Evolutionary conservation across 2,113 vertebrate genomes (phyloP), one percentile per base, ranked within the genome.

Genomic region (Aplodontia rufa): DNA sequence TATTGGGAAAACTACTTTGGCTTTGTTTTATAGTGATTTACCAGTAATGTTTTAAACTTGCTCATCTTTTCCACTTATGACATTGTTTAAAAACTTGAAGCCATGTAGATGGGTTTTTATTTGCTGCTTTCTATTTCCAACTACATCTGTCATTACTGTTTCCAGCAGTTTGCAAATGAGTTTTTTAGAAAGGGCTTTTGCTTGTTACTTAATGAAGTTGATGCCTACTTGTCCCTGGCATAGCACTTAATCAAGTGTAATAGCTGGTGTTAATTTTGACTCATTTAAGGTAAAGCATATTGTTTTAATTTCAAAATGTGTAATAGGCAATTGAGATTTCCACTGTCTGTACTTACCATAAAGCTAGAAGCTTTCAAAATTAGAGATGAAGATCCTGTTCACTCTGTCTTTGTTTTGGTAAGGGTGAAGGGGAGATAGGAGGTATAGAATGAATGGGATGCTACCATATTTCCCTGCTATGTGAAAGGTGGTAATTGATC

Each of bases 71-170:
- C 55, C 80, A 86, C 62, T 94, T 94, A 66, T 0, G 30, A 14
- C 42, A 72, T 89, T 88, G 58, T 87, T 93, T 96, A 45, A 90
- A 87, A 96, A 90, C 20, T 86, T 90, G 60, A 72, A 95, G 24
- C 35, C 26, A 19, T 51, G 19, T 94, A 68, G 42, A 32, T 83
- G 81, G 24, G 22, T 75, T 86, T 66, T 91, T 95, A 72, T 91
- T 86, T 91, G 16, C 3, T 74, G 7, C 35, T 88, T 81, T 58
- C 11, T 76, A 9, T 93, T 94, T 93, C 71, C 42, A 60, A 45
- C 86, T 88, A 4, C 58, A 37, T 26, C 8, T 86, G n/a, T 89
- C 24, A 55, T 86, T 83, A 75, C 22, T 84, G 0, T 75, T 84
- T 72, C 30, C 6, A 94, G 42, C 19, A 81, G 64, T 47, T 97